Conservation (phyloP, 2,888 invertebrate species). For the Apamea anceps region DNA sequence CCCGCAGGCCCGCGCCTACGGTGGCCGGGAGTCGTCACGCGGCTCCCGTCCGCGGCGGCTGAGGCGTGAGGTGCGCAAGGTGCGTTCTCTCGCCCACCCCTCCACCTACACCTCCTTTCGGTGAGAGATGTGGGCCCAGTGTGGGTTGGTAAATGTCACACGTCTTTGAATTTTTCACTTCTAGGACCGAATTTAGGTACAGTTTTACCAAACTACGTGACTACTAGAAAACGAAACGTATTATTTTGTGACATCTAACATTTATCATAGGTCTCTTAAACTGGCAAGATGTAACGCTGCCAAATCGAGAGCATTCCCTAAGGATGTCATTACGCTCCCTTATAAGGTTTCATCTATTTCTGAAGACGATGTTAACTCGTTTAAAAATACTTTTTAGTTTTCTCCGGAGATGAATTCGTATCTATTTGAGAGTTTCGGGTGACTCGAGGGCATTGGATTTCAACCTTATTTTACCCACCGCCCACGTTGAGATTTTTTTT, state of each 20-base stretch:
- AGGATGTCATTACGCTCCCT: conserved; percentile 41
- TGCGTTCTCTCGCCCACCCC: too few relatives aligned
- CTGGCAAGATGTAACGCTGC: not conserved
- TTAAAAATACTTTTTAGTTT: conserved; percentile 39
- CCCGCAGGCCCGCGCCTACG: too few relatives aligned
- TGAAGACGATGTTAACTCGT: conserved; percentile 5
- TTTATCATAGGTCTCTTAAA: conserved; percentile 35
- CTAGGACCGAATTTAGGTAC: not conserved
- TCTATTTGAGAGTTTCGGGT: conserved; percentile 7
- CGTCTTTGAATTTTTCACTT: too few relatives aligned
- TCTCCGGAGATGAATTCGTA: conserved; percentile 22
- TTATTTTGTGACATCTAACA: conserved; percentile 43
- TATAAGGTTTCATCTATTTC: conserved; percentile 51
- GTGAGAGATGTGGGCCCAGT: too few relatives aligned
- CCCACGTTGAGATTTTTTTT: not conserved
- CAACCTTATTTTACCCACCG: not conserved
- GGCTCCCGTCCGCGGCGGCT: too few relatives aligned
- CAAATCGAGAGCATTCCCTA: conserved; percentile 37
- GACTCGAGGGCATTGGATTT: not conserved
- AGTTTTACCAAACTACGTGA: not conserved
- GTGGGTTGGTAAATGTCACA: too few relatives aligned
- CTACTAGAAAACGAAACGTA: not conserved
- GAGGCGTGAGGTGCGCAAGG: too few relatives aligned
- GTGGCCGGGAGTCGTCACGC: too few relatives aligned
- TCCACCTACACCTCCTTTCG: too few relatives aligned